Base-by-base conservation (phyloP, 2,888 invertebrate genomes). In the Dasysyrphus tricinctus region DNA sequence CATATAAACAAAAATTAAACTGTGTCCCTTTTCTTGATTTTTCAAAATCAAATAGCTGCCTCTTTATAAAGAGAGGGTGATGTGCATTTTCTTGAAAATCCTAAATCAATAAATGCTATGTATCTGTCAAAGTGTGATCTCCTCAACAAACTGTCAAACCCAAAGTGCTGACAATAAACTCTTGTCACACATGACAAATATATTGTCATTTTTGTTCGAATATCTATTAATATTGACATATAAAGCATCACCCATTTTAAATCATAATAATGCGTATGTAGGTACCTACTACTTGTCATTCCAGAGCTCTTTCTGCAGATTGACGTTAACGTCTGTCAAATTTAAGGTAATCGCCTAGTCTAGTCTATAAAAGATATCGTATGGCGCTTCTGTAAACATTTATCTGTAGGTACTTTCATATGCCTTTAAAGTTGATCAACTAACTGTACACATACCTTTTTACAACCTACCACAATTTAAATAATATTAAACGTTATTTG, bases 391-490 rank as follows among this genome's bases (percentile, higher is more conserved):
- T 67, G 24, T 47, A 39, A 34, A 47, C 29, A 56, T 32, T 14
- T 16, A 19, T 11, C 11, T 29, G 5, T n/a, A n/a, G n/a, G n/a
- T 39, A 12, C 34, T 32, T 14, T 14, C 29, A 56, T 37, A 44
- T 32, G 24, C 44, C 56, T 32, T 49, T 12, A 32, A 32, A 49
- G n/a, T 74, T 24, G 29, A 63, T 4, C 29, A 34, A 47, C 8
- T 56, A 49, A 54, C 39, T 42, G 39, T 57, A 16, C 6, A 59
- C 14, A 14, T 29, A 11, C 29, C 14, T 44, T 7, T 9, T 57
- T 29, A 19, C 12, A 70, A 47, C 80, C 84, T 84, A 72, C 37
- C 72, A 80, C 80, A 80, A 84, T 80, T 59, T 65, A 76, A 80
- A 72, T 75, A 37, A 76, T 39, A 42, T 42, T 34, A 69, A 37